Percentiles rank a stretch among this genome's conserved stretches.
Conservation (phyloP, 2,888 invertebrate species). For the Monoplex corrugatus region DNA sequence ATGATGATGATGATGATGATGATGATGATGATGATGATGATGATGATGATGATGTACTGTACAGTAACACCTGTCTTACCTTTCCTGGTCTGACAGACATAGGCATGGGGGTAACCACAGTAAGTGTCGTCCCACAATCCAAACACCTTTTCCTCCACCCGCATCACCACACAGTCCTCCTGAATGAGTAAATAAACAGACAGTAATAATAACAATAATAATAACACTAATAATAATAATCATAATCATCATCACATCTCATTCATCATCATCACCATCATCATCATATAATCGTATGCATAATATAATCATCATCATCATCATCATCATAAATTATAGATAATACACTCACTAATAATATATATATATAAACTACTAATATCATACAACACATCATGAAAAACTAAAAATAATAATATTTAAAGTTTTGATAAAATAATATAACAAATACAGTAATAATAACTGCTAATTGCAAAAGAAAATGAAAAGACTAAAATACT, state of each 20-base stretch:
- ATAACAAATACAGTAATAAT: too few relatives aligned
- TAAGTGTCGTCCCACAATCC: conserved; percentile 67
- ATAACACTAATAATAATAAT: background rate
- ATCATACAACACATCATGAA: too few relatives aligned
- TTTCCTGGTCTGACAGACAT: conserved; percentile 66
- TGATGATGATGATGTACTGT: background rate
- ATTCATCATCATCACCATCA: background rate
- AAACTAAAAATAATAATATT: too few relatives aligned
- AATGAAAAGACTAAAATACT: too few relatives aligned
- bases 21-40: too few relatives aligned
- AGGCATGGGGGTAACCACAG: conserved; percentile 58
- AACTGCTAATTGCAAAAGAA: too few relatives aligned
- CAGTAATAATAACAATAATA: too few relatives aligned
- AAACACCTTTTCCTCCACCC: conserved; percentile 41
- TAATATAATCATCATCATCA: background rate
- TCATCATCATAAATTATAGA: background rate
- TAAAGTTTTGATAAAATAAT: too few relatives aligned
- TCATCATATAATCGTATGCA: background rate
- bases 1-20: too few relatives aligned
- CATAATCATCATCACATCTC: too few relatives aligned
- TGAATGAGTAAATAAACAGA: conserved; percentile 30
- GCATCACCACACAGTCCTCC: conserved; percentile 62
- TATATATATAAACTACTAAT: too few relatives aligned
- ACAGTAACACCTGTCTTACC: conserved; percentile 54
- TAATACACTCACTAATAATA: too few relatives aligned